Base-by-base conservation (phyloP, 2,113 vertebrate genomes). In the Physeter macrocephalus region DNA sequence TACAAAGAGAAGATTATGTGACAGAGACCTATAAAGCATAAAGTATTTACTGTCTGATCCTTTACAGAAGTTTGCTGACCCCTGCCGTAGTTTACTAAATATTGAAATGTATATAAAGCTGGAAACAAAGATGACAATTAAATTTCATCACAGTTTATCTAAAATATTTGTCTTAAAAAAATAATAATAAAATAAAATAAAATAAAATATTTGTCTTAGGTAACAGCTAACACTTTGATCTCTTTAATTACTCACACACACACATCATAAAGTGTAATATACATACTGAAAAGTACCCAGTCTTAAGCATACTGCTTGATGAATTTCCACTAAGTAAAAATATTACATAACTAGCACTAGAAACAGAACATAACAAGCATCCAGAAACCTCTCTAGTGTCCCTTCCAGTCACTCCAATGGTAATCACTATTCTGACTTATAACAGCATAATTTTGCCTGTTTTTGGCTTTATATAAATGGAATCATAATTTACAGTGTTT, bases 201-300 rank as follows among this genome's bases (percentile, higher is more conserved):
- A n/a, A n/a, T 88, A 84, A 94, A 88, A 77, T 81, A 29, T 72
- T 84, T 95, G 67, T 95, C 36, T 59, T 94, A 1, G 25, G n/a
- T 94, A 83, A 88, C 15, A 97, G 62, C 64, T 88, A 72, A 62
- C 80, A 41, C 21, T 92, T 88, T 83, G 61, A 57, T 87, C 94
- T 96, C 54, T 83, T 61, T 86, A 82, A 43, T 67, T 41, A 23
- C 2, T 61, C 11, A 39, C 5, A 52, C 18, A 43, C 31, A 12
- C 57, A 49, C 36, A 78, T 41, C 11, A 25, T 54, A n/a, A 87
- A 23, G 1, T 78, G 41, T 71, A 75, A 67, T 57, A 36, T 59
- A 41, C 17, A 36, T 54, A 69, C 29, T 49, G 46, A 67, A 85
- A 92, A 41, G 6, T 52, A 57, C 25, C 64, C 46, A 67, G 5